Evolutionary conservation across 2,113 vertebrate genomes (phyloP).

Genomic region (Sebastes schlegelii): DNA sequence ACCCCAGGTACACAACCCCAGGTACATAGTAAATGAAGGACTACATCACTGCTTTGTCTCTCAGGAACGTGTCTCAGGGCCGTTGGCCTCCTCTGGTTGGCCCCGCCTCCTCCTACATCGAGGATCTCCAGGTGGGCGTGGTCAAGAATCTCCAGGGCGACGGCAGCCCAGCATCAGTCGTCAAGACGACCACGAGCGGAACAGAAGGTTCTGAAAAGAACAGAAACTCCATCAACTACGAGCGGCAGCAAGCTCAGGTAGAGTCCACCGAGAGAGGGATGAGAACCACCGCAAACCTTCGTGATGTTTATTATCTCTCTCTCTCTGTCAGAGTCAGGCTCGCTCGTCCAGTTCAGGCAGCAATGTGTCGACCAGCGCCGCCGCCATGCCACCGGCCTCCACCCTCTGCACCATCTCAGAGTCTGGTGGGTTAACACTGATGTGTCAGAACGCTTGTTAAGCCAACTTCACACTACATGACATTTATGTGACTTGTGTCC

Average conservation of each 20-base stretch:
- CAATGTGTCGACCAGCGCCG: constrained; percentile 80
- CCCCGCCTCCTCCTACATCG: constrained; percentile 89
- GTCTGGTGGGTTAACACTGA: constrained; percentile 72
- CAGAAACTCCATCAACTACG: constrained; percentile 94
- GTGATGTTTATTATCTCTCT: background rate
- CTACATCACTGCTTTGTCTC: constrained; percentile 35
- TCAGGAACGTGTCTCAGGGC: constrained; percentile 91
- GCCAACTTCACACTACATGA: no score
- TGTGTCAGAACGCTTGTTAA: no score
- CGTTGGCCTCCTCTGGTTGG: constrained; percentile 88
- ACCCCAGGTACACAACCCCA: background rate
- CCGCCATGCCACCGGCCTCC: constrained; percentile 83
- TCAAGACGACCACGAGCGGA: constrained; percentile 67
- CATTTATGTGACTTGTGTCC: background rate
- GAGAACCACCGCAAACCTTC: background rate
- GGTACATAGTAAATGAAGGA: background rate
- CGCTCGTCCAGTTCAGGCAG: constrained; percentile 88
- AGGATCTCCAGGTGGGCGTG: constrained; percentile 88
- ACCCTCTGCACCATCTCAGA: constrained; percentile 89
- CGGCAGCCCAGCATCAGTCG: constrained; percentile 76
- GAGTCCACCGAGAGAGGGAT: no score
- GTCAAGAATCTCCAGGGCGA: constrained; percentile 92
- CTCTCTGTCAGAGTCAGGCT: constrained; percentile 42
- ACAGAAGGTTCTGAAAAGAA: constrained; percentile 86
- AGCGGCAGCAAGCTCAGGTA: constrained; percentile 89